Evolutionary conservation across 2,113 vertebrate species (phyloP).

Genomic region (Phaethon lepturus): DNA sequence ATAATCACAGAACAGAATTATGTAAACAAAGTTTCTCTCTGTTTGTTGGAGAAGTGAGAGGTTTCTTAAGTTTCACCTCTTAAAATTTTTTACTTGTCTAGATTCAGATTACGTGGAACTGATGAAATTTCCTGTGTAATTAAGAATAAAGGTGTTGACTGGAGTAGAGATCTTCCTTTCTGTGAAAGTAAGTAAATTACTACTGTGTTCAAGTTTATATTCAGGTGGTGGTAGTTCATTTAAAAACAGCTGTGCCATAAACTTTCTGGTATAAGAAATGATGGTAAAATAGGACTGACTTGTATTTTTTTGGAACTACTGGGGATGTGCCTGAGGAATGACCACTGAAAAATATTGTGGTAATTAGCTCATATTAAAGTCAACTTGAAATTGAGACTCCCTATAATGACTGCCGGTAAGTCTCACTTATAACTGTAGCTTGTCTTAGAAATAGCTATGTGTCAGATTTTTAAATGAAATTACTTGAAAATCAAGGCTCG

Average conservation of each 20-base stretch:
- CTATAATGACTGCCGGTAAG: rapidly evolving
- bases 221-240: not conserved
- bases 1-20: not conserved
- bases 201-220: not conserved
- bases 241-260: not conserved
- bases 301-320: not conserved
- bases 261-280: not conserved
- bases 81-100: not conserved
- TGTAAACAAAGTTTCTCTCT: not conserved
- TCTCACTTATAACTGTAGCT: not conserved
- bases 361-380: not conserved
- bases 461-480: not conserved
- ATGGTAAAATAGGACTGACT: not conserved
- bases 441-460: not conserved
- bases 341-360: not conserved
- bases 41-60: not conserved
- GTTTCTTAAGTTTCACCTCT: not conserved
- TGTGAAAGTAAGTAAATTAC: slow-evolving; percentile 67
- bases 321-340: not conserved
- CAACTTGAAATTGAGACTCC: not conserved
- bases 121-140: not conserved
- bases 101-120: slow-evolving; percentile 7
- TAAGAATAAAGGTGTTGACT: not conserved
- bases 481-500: not conserved
- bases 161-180: not conserved